Evolutionary conservation across 2,888 invertebrate genomes (phyloP), one percentile per base, ranked within the genome.

Genomic region (Acanthosepion pharaonis): DNA sequence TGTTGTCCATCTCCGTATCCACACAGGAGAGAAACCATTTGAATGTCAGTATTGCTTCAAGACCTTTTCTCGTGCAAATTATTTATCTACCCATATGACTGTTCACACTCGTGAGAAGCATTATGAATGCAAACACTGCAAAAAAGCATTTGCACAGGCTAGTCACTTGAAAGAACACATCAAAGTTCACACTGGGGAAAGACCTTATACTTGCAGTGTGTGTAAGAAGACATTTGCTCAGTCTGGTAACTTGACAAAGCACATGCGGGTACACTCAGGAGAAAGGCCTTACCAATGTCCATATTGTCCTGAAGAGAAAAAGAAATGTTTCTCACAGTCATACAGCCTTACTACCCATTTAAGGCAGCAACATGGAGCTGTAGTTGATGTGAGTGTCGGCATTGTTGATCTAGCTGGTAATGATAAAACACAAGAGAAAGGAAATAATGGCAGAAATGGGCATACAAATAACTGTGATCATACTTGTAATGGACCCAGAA

Each of bases 61-160:
- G 92, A 95, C 96, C 28, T 96, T 96, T 94, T 96, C 96, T 28
- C 96, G 96, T 94, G 96, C 96, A 94, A 96, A 96, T 91, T 96
- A 96, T 94, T 95, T 96, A n/a, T 96, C 96, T 92, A 95, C 96
- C 33, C 96, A 96, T 94, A 94, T 96, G 93, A 95, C 95, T 49
- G 96, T 96, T 33, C 96, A 96, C 95, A 96, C 96, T 1, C 96
- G 96, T 0, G 95, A 96, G 33, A 96, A 96, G 94, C 96, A 96
- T 4, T 96, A 96, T 78, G 95, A 95, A 49, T 96, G 96, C 94
- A 95, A 95, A 94, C 94, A 96, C 20, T 96, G 96, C 93, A 95
- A 95, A 28, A 96, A 96, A 95, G 95, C 95, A 59, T 96, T 96
- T 94, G 96, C 96, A 59, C 96, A 96, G 25, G 96, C 96, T 11